Percentiles rank a stretch among this genome's conserved stretches.
Conservation (phyloP, 2,888 invertebrate genomes). For the Chalcis sispes region DNA sequence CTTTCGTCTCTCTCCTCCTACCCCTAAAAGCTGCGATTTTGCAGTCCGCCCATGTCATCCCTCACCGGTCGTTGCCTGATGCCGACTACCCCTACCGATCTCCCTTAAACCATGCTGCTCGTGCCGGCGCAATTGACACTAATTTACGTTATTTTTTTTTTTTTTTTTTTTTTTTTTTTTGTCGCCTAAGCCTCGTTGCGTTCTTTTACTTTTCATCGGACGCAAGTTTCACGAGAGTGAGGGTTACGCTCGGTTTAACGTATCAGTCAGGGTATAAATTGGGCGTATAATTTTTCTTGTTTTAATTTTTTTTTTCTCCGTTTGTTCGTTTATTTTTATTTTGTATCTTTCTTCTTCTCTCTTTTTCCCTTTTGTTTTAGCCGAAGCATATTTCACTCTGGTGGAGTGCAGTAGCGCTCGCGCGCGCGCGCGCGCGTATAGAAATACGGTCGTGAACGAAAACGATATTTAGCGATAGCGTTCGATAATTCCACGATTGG, state of each 20-base stretch:
- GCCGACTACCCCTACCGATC: constrained; percentile 29
- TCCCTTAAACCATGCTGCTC: constrained; percentile 30
- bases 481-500: constrained; percentile 30
- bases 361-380: neutral
- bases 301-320: neutral
- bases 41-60: constrained; percentile 60
- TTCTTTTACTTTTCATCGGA: neutral
- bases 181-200: neutral
- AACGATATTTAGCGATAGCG: constrained; percentile 27
- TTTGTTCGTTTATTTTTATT: neutral
- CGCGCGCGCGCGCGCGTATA: neutral
- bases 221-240: neutral
- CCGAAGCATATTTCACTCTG: too few relatives aligned
- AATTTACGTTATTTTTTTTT: constrained; percentile 72
- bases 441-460: neutral
- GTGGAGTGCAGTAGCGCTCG: too few relatives aligned
- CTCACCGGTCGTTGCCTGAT: constrained; percentile 50
- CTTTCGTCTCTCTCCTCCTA: constrained; percentile 33
- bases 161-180: constrained; percentile 7
- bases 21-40: constrained; percentile 54
- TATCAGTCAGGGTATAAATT: too few relatives aligned
- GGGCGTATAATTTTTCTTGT: too few relatives aligned
- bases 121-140: constrained; percentile 70
- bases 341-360: neutral
- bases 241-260: neutral